phyloP scores from a whole-genome alignment of 1,140 invertebrate genomes.

The Conus betulinus region DNA sequence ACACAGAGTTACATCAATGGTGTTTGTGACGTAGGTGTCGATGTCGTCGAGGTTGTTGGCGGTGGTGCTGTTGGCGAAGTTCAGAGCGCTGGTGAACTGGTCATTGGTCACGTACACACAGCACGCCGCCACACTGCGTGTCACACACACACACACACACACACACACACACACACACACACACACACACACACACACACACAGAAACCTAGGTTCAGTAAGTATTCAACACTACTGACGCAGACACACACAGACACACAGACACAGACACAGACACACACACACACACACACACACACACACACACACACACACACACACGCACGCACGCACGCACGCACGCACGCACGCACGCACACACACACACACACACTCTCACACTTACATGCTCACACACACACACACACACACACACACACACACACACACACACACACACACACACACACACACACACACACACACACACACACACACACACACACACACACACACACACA shows the following conservation, averaged over 20 bases:
- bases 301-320: not conserved
- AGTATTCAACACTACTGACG: too few relatives aligned
- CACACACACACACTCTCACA: not conserved
- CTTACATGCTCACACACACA: not conserved
- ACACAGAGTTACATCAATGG: slow-evolving; percentile 21
- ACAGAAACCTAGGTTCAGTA: not conserved
- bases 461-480: too few relatives aligned
- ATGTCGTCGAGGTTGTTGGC: slow-evolving; percentile 52
- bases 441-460: too few relatives aligned
- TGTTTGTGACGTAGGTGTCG: slow-evolving; percentile 46
- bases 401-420: slow-evolving; percentile 11
- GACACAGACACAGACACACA: too few relatives aligned
- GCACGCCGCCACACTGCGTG: slow-evolving; percentile 45
- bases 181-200: not conserved
- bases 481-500: too few relatives aligned
- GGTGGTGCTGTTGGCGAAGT: slow-evolving; percentile 48
- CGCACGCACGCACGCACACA: not conserved
- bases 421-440: too few relatives aligned
- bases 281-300: too few relatives aligned
- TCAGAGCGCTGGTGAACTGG: slow-evolving; percentile 52
- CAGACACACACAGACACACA: too few relatives aligned
- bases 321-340: not conserved
- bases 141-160: slow-evolving; percentile 17
- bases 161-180: slow-evolving; percentile 18
- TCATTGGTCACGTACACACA: slow-evolving; percentile 58